phyloP scores from a whole-genome alignment of 2,797 vertebrate species.

The Dermochelys coriacea region DNA sequence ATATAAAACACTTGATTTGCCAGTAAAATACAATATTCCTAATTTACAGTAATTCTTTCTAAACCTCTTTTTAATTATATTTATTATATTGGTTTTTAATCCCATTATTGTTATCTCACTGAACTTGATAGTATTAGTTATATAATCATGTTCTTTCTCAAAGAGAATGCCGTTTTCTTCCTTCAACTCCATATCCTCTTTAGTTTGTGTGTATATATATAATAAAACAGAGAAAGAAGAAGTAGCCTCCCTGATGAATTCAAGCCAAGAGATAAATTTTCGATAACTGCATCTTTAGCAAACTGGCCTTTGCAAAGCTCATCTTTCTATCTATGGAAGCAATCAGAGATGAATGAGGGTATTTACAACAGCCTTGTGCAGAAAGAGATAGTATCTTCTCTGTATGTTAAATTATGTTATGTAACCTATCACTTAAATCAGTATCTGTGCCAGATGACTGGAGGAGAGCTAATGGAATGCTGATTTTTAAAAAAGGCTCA shows the following conservation, averaged over 20 bases:
- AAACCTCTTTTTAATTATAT: conserved; percentile 54
- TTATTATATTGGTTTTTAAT: conserved; percentile 43
- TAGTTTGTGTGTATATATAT: not conserved
- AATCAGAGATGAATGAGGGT: not conserved
- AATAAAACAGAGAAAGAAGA: not conserved
- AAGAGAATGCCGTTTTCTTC: not conserved
- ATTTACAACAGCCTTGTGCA: not conserved
- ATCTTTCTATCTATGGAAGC: conserved; percentile 21
- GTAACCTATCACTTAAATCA: not conserved
- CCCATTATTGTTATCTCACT: conserved; percentile 26
- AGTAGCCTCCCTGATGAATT: not conserved
- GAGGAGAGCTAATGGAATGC: not conserved
- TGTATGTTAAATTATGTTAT: not conserved
- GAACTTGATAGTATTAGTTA: not conserved
- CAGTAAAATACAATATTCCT: conserved; percentile 39
- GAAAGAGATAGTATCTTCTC: not conserved
- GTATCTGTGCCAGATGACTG: not conserved
- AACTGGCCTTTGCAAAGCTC: not conserved
- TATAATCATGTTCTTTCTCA: not conserved
- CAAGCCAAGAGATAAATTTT: not conserved
- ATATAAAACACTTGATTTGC: conserved; percentile 7
- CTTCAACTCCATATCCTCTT: not conserved
- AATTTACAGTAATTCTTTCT: conserved; percentile 25
- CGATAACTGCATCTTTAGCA: not conserved
- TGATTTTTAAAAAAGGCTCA: not conserved